Evolutionary conservation across 92 coral and sea anemone genomes (phyloP).

Genomic region (Plumapathes pennacea): DNA sequence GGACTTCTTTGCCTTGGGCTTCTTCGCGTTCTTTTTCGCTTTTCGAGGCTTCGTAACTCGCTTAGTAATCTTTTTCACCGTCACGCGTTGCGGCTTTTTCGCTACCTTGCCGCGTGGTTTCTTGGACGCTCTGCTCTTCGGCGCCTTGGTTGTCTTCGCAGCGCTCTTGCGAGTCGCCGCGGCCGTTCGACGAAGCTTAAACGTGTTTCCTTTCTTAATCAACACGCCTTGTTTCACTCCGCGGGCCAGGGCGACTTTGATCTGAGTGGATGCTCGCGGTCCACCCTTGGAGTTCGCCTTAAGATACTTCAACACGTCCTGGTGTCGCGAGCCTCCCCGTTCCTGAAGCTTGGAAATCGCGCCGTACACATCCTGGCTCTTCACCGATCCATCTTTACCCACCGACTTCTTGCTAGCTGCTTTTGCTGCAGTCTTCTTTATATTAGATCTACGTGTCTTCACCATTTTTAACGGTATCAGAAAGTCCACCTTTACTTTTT

Average conservation of each 20-base stretch:
- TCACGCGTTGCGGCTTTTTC: background rate
- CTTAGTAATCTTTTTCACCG: conserved; percentile 37
- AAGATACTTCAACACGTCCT: conserved; percentile 64
- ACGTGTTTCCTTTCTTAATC: conserved; percentile 43
- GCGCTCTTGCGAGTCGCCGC: conserved; percentile 29
- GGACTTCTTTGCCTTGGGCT: no score
- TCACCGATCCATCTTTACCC: conserved; percentile 46
- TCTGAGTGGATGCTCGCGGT: conserved; percentile 31
- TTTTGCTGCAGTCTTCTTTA: conserved; percentile 27
- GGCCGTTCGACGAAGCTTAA: conserved; percentile 51
- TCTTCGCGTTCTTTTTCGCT: no score
- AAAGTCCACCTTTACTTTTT: no score
- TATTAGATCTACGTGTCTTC: conserved; percentile 21
- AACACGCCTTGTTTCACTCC: conserved; percentile 69
- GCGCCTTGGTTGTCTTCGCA: conserved; percentile 20
- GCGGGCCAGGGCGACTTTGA: conserved; percentile 71
- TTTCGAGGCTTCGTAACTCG: conserved; percentile 15
- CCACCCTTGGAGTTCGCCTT: conserved; percentile 30
- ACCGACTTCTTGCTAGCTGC: conserved; percentile 33
- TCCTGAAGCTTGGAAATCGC: conserved; percentile 74
- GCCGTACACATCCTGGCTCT: conserved; percentile 40
- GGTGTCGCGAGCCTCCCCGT: conserved; percentile 72
- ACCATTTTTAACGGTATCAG: conserved; percentile 46
- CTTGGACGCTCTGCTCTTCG: conserved; percentile 15
- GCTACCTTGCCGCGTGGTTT: conserved; percentile 16